Evolutionary conservation across 2,113 vertebrate genomes (phyloP), one percentile per base, ranked within the genome.

Genomic region (Cheilinus undulatus): DNA sequence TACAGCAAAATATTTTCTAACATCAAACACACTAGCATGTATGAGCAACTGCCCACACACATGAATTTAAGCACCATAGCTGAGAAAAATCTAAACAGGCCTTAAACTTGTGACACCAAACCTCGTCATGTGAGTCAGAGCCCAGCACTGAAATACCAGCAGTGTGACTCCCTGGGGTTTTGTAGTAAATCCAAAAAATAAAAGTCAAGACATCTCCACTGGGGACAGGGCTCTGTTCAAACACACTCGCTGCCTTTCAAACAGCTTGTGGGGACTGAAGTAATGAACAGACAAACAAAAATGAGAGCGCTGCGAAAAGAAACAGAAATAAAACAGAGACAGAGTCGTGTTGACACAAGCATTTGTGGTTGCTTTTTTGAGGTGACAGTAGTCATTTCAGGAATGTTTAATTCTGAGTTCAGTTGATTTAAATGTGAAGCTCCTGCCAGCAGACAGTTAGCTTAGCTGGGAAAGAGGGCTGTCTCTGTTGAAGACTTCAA

Each of bases 151-250:
- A 86, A 87, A 87, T 68, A 80, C 45, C 53, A 69, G 42, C 53
- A 69, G 46, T 2, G 36, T 11, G 57, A 42, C 49, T 84, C 73
- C 63, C 49, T 10, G 1, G 23, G 34, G 70, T 34, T 87, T 69
- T 36, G 73, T 69, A 75, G 64, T 60, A 76, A 75, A 83, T 73
- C 70, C 59, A 56, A 78, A 43, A 86, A 83, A 81, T 78, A 73
- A 80, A 87, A 85, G 75, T 73, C 69, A 70, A 59, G 63, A 74
- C 43, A 52, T 79, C 54, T 69, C 73, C 69, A 65, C 19, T 28
- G 73, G 80, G 78, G 70, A 67, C 42, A 42, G 45, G n/a, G 20
- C 52, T 80, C 27, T 59, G 52, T 56, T 73, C 73, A 59, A 66
- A 46, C 66, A 81, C 70, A 73, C 48, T 64, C 62, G n/a, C 38